Evolutionary conservation across 2,888 invertebrate genomes (phyloP), one percentile per base, ranked within the genome.

Genomic region (Drosophila melanosoma): DNA sequence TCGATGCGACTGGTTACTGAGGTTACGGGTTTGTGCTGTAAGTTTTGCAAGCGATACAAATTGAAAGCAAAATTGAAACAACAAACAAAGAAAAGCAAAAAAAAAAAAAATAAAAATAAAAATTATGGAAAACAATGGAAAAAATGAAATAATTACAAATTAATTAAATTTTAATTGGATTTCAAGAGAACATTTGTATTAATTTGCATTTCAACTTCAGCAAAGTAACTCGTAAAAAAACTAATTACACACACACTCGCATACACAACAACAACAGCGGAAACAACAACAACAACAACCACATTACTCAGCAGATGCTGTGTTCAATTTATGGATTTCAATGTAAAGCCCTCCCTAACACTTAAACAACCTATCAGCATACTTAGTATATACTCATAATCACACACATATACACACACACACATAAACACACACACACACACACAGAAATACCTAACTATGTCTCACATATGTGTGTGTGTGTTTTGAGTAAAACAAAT

Each of bases 1-100:
- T 93, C 82, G 93, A 93, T 89, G 93, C 93, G 74, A 93, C 93
- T 82, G 93, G 93, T 83, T 93, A 93, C 90, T 93, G 90, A 93
- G 88, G 87, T 76, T 89, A 89, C 90, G 85, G 85, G 85, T 76
- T 76, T 61, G 85, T 87, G 83, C 88, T 89, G 74, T 89, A 87
- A 78, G 89, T 85, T 85, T 79, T n/a, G 29, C 54, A 54, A 20
- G 49, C 17, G 38, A 53, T 15, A 42, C 53, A 57, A 38, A 49
- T 32, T 20, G 7, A 26, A 29, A 60, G 49, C 26, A 40, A 57
- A 57, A 40, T 56, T 35, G 3, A 20, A 48, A 52, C 35, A 42
- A 23, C 51, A 29, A 51, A 32, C 49, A 35, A 45, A 23, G 51
- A 26, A 35, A 10, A 2, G 32, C 26, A 64, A 33, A 42, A 11